Base-by-base conservation (phyloP, 2,797 vertebrate species). In the Parauchenoglanis punctatus region DNA sequence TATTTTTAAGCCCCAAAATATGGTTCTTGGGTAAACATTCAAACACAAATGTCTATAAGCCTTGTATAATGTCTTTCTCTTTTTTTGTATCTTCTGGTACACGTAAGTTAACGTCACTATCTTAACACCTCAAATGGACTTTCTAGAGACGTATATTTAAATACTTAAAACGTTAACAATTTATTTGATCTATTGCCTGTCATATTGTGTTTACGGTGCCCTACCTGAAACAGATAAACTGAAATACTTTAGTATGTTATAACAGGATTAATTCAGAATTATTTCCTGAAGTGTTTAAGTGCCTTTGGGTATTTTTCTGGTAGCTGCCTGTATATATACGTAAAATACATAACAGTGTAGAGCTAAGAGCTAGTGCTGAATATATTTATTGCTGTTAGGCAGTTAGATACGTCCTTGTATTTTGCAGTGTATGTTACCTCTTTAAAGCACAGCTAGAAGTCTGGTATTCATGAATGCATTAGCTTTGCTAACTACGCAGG, bases 61-160 rank as follows among this genome's bases (percentile, higher is more conserved):
- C 87, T 85, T 83, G 49, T 90, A 90, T 85, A 90, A 78, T 91
- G 89, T 92, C 87, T 88, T 44, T 84, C 81, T 88, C 23, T 86
- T 86, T 40, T 85, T 91, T 91, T 91, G 81, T 91, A 89, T 88
- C 35, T 67, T 46, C 67, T 75, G 46, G 15, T 87, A 70, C 31
- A 77, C 3, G 2, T 59, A 70, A 68, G 40, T 78, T 87, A 78
- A 77, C 31, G 20, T 84, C 87, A 80, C 61, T 67, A 46, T 61
- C n/a, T 80, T 87, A 87, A 85, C 81, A 59, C 40, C n/a, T 67
- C 15, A 83, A 31, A 31, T 28, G 59, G 17, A 52, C 46, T 84
- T 80, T 18, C 46, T 28, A 65, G 40, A 85, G 56, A 54, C 44
- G 15, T 67, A 54, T 20, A 52, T 76, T 65, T 28, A 76, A 35